phyloP scores from a whole-genome alignment of 2,888 invertebrate genomes.

The Mesopsocus fuscifrons region DNA sequence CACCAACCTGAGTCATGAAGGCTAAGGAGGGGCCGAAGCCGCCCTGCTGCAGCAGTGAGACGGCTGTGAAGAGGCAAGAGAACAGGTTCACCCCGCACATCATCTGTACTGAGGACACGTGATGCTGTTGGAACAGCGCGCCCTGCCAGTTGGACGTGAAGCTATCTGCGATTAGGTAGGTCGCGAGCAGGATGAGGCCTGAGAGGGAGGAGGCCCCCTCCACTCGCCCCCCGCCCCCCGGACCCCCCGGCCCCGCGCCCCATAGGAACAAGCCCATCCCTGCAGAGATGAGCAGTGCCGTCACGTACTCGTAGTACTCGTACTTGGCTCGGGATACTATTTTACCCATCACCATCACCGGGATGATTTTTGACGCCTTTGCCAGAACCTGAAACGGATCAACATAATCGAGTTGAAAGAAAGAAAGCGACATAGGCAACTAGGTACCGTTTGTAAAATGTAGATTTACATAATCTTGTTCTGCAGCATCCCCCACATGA shows the following conservation, averaged over 20 bases:
- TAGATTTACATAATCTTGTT: slow-evolving; percentile 79
- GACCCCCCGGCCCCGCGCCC: slow-evolving; percentile 46
- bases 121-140: slow-evolving; percentile 61
- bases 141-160: slow-evolving; percentile 99
- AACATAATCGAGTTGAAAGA: neutral
- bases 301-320: slow-evolving; percentile 77
- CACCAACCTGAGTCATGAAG: slow-evolving; percentile 51
- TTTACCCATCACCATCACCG: slow-evolving; percentile 97
- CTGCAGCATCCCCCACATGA: slow-evolving; percentile 92
- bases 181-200: slow-evolving; percentile 63
- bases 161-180: slow-evolving; percentile 89
- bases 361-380: slow-evolving; percentile 96
- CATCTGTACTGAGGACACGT: slow-evolving; percentile 72
- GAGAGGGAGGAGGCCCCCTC: slow-evolving; percentile 57
- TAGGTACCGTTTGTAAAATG: too few species aligned
- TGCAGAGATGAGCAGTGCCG: slow-evolving; percentile 70
- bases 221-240: slow-evolving; percentile 34
- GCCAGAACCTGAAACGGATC: slow-evolving; percentile 52
- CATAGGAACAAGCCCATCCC: slow-evolving; percentile 89
- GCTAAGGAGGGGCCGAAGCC: slow-evolving; percentile 49
- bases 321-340: slow-evolving; percentile 72
- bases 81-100: slow-evolving; percentile 94
- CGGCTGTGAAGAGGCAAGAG: slow-evolving; percentile 72
- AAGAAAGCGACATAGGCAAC: neutral
- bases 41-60: slow-evolving; percentile 70